These are phyloP conservation scores for Spilogale gracilis DNA, from an alignment of 2,113 vertebrate genomes.

Conservation along the genomic window DNA sequence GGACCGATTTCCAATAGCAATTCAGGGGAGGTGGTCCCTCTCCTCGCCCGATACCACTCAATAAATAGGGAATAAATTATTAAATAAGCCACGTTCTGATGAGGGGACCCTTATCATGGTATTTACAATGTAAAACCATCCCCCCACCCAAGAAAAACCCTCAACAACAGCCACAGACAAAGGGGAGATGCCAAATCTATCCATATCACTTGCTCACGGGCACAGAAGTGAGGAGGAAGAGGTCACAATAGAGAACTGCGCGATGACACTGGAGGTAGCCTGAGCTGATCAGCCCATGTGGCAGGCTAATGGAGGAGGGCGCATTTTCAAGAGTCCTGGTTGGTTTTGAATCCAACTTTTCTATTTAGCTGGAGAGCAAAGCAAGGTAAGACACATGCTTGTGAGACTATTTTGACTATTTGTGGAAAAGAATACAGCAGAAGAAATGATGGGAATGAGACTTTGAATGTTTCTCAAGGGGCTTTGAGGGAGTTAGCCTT, in stretches of 20 bases:
- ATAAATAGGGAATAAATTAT: conserved; percentile 93
- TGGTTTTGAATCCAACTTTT: neutral
- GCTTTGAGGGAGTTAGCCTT: neutral
- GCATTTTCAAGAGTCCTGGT: neutral
- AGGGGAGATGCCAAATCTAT: neutral
- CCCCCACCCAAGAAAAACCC: neutral
- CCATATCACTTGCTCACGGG: neutral
- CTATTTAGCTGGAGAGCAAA: neutral
- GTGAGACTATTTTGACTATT: neutral
- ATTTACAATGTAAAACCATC: conserved; percentile 92
- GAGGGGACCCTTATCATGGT: conserved; percentile 74
- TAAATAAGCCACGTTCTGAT: conserved; percentile 83
- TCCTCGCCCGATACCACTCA: conserved; percentile 83
- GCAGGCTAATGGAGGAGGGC: neutral
- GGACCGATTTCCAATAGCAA: neutral
- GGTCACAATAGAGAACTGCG: fast-evolving
- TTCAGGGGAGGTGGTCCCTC: neutral
- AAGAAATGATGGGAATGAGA: neutral
- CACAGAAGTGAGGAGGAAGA: neutral
- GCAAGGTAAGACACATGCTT: neutral
- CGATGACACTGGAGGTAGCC: fast-evolving
- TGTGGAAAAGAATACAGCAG: neutral
- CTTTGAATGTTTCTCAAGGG: no score
- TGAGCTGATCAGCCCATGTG: neutral
- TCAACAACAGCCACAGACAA: neutral